Conservation (phyloP, 2,888 invertebrate genomes). For the Morpho deidamia region DNA sequence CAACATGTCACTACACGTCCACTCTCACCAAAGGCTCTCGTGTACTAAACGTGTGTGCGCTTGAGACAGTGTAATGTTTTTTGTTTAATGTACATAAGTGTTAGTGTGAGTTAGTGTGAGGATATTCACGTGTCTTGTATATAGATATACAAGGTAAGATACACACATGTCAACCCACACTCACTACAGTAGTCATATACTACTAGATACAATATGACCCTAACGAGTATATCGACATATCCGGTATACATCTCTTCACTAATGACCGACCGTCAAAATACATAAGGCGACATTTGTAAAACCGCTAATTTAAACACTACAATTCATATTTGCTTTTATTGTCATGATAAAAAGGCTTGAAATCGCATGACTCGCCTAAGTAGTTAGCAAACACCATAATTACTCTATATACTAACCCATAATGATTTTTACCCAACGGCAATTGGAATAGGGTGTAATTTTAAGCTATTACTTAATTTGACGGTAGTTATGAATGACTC, state of each 20-base stretch:
- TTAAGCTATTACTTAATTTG: slow-evolving; percentile 8
- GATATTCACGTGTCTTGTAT: no score
- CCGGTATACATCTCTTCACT: background rate
- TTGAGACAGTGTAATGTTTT: no score
- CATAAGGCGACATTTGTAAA: slow-evolving; percentile 4
- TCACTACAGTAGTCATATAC: no score
- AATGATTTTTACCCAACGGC: slow-evolving; percentile 4
- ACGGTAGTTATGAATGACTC: background rate
- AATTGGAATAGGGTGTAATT: slow-evolving; percentile 11
- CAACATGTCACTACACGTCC: no score
- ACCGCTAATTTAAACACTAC: background rate
- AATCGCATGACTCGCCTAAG: background rate
- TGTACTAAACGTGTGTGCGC: no score
- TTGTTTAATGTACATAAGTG: no score
- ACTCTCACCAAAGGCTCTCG: no score
- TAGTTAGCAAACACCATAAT: slow-evolving; percentile 5
- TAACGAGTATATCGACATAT: no score
- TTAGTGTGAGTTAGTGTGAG: no score
- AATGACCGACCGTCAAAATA: background rate
- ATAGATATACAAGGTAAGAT: no score
- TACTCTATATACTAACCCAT: slow-evolving; percentile 11
- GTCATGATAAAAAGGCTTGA: background rate
- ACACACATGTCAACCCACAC: no score
- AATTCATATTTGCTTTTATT: background rate
- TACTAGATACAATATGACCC: no score